A percentile compares a stretch with the other conserved stretches of the same genome.
These are phyloP conservation scores for Calonectris borealis DNA, from an alignment of 2,113 vertebrate genomes.

Conservation along the genomic window DNA sequence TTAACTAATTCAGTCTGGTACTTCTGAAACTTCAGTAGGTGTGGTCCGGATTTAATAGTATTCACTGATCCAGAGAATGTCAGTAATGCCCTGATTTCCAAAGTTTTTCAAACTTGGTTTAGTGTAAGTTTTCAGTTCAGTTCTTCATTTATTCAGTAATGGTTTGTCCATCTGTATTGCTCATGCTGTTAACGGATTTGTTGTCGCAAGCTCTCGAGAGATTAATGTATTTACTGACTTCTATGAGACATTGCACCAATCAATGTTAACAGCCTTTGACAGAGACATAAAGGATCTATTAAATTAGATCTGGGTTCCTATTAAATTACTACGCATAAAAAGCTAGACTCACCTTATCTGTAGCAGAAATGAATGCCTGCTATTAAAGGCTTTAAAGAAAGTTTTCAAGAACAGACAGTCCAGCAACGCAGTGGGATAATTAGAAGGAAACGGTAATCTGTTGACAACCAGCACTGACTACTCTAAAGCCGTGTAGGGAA, in stretches of 20 bases:
- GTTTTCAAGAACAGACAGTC: conserved; percentile 45
- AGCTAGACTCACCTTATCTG: conserved; percentile 72
- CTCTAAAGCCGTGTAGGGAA: not conserved
- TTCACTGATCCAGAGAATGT: not conserved
- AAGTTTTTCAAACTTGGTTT: not conserved
- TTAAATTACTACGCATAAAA: conserved; percentile 71
- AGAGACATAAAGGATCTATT: conserved; percentile 74
- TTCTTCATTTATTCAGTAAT: not conserved
- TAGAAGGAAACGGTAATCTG: conserved; percentile 10
- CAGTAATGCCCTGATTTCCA: not conserved
- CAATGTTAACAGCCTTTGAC: conserved; percentile 69
- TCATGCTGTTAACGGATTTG: conserved; percentile 22
- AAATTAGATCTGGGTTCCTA: conserved; percentile 71
- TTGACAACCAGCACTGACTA: not conserved
- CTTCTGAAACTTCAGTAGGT: not conserved
- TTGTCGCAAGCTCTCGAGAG: conserved; percentile 46
- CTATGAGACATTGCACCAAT: conserved; percentile 64
- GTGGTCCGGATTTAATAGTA: not conserved
- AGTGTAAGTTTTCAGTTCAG: not conserved
- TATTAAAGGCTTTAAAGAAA: conserved; percentile 68
- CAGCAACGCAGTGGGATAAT: conserved; percentile 20
- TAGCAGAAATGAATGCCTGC: conserved; percentile 77
- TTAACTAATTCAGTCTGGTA: not conserved
- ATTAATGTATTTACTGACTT: conserved; percentile 73
- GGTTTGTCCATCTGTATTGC: conserved; percentile 18